These are phyloP conservation scores for Spatulosminthurus flaviceps DNA, from an alignment of 2,888 invertebrate species.

Conservation along the genomic window DNA sequence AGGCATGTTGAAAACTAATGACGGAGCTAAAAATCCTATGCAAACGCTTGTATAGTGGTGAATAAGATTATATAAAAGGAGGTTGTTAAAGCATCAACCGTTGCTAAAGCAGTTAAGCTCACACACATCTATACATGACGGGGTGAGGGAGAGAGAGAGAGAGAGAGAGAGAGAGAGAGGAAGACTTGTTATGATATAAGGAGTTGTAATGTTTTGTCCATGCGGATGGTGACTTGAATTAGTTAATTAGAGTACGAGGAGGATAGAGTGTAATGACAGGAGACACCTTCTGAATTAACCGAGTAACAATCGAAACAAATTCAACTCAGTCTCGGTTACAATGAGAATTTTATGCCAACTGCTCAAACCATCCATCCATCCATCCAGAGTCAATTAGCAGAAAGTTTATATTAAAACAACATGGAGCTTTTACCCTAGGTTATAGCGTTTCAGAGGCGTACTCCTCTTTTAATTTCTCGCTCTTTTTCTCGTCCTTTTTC, in stretches of 20 bases:
- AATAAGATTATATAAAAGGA: constrained; percentile 19
- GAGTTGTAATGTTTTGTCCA: constrained; percentile 9
- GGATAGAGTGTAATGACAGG: constrained; percentile 37
- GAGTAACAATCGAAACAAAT: constrained; percentile 47
- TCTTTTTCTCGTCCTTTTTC: constrained; percentile 25
- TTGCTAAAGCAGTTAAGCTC: constrained; percentile 23
- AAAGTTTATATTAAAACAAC: constrained; percentile 21
- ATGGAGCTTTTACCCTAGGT: not conserved
- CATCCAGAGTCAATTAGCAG: constrained; percentile 47
- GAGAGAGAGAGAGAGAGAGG: too few relatives aligned
- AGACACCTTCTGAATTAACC: constrained; percentile 39
- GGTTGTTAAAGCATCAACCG: constrained; percentile 26
- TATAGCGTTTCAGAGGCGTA: not conserved
- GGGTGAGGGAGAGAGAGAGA: too few relatives aligned
- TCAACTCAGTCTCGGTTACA: constrained; percentile 60
- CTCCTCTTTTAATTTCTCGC: constrained; percentile 12
- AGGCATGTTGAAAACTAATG: constrained; percentile 12
- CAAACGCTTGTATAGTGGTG: not conserved
- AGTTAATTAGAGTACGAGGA: constrained; percentile 39
- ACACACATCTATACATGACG: too few relatives aligned
- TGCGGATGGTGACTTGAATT: constrained; percentile 36
- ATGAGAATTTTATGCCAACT: constrained; percentile 62
- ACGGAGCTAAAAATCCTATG: not conserved
- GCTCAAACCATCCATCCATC: constrained; percentile 44
- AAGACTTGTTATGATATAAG: constrained; percentile 10